A percentile compares a stretch with the other conserved stretches of the same genome.
Evolutionary conservation across 92 coral and sea anemone species (phyloP).

Genomic region (Ricordea florida): DNA sequence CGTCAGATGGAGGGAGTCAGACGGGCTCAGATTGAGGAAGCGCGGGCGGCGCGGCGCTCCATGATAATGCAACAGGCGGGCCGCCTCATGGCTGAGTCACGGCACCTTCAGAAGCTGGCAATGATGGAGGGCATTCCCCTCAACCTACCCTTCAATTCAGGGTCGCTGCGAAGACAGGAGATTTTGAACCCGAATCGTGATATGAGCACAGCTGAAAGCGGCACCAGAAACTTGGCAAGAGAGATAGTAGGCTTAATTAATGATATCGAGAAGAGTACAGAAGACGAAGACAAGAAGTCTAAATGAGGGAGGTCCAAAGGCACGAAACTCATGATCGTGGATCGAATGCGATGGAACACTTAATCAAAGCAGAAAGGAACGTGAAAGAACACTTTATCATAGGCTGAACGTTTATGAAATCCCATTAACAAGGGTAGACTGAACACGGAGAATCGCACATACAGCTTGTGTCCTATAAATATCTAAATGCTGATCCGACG

Average conservation of each 20-base stretch:
- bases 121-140: constrained; percentile 26
- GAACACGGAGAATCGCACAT: too few relatives aligned
- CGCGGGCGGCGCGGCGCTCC: constrained; percentile 10
- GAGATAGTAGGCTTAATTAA: constrained; percentile 14
- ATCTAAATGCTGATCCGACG: too few relatives aligned
- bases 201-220: background rate
- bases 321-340: too few relatives aligned
- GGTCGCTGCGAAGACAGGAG: background rate
- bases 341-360: background rate
- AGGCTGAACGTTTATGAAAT: too few relatives aligned
- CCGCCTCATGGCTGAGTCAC: constrained; percentile 25
- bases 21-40: constrained; percentile 6
- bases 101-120: constrained; percentile 24
- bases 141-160: background rate
- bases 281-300: background rate
- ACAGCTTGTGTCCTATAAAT: too few relatives aligned
- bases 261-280: constrained; percentile 7
- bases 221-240: background rate
- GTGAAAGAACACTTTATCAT: too few relatives aligned
- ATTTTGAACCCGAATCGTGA: background rate
- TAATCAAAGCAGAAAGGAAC: too few relatives aligned
- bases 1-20: constrained; percentile 13
- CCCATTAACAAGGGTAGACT: too few relatives aligned
- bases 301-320: background rate
- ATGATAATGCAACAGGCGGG: constrained; percentile 23